phyloP scores from a whole-genome alignment of 2,797 vertebrate genomes.

The Hyperoplus immaculatus region DNA sequence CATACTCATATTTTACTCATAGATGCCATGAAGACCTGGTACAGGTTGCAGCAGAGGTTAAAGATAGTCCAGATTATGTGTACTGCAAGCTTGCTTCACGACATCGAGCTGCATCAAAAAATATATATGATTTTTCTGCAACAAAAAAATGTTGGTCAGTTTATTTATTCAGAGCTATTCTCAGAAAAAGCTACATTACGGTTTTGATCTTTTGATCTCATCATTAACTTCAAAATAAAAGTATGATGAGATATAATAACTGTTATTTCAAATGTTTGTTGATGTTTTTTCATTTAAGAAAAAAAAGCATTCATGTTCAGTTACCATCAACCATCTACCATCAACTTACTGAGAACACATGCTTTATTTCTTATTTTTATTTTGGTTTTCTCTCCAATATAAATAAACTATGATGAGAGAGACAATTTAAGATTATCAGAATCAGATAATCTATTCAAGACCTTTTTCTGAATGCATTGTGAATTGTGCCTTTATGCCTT shows the following conservation, averaged over 20 bases:
- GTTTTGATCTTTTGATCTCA: background rate
- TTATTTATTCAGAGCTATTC: conserved; percentile 9
- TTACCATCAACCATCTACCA: background rate
- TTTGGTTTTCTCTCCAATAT: conserved; percentile 25
- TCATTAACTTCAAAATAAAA: too few relatives aligned
- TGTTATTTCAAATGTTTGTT: conserved; percentile 12
- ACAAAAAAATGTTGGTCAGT: background rate
- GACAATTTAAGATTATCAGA: background rate
- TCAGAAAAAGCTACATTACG: conserved; percentile 10
- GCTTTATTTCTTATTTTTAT: background rate
- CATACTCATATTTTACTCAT: conserved; percentile 36
- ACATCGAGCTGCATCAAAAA: conserved; percentile 11
- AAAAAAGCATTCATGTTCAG: background rate
- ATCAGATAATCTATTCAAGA: background rate
- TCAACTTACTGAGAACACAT: background rate
- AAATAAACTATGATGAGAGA: conserved; percentile 27
- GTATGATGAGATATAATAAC: too few relatives aligned
- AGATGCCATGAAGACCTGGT: conserved; percentile 53
- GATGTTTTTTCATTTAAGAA: background rate
- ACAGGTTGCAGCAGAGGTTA: conserved; percentile 29
- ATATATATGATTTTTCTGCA: background rate
- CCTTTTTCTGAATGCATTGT: conserved; percentile 12
- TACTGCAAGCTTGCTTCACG: background rate
- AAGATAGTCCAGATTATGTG: background rate
- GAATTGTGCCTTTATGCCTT: conserved; percentile 12